These are phyloP conservation scores for Scaptomyza cyrtandrae DNA, from an alignment of 2,888 invertebrate genomes.

Conservation along the genomic window DNA sequence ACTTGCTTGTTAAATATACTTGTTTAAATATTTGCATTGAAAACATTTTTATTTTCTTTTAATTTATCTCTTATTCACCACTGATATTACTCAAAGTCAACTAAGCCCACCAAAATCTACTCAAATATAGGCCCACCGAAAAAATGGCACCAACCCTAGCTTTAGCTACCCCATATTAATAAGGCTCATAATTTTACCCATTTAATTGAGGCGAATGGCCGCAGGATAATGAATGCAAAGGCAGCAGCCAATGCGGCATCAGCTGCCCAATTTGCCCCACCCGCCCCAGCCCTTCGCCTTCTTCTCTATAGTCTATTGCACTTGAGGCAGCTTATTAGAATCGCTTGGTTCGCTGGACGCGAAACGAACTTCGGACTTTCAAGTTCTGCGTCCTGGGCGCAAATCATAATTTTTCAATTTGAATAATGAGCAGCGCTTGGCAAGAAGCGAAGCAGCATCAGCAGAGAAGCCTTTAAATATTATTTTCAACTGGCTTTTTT, in stretches of 20 bases:
- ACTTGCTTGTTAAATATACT: not conserved
- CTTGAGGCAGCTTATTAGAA: constrained; percentile 77
- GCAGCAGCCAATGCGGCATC: constrained; percentile 40
- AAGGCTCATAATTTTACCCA: constrained; percentile 67
- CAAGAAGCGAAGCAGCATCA: constrained; percentile 21
- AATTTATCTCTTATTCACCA: not conserved
- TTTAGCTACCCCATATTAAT: constrained; percentile 51
- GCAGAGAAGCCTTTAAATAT: constrained; percentile 73
- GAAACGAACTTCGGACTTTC: constrained; percentile 53
- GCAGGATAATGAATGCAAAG: constrained; percentile 59
- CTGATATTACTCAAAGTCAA: constrained; percentile 47
- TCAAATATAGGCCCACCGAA: constrained; percentile 2
- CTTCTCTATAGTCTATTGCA: constrained; percentile 50
- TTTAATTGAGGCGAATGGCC: constrained; percentile 65
- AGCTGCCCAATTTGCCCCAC: constrained; percentile 27
- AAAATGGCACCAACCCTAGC: constrained; percentile 12
- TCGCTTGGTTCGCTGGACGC: constrained; percentile 59
- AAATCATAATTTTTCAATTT: constrained; percentile 79
- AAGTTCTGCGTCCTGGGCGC: constrained; percentile 53
- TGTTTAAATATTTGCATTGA: not conserved
- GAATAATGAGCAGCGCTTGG: constrained; percentile 71
- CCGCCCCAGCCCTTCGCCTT: not conserved
- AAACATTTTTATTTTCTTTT: not conserved
- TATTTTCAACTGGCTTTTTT: constrained; percentile 67
- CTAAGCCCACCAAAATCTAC: constrained; percentile 36